phyloP scores from a whole-genome alignment of 2,797 vertebrate genomes.

The Enteromius mattozi region DNA sequence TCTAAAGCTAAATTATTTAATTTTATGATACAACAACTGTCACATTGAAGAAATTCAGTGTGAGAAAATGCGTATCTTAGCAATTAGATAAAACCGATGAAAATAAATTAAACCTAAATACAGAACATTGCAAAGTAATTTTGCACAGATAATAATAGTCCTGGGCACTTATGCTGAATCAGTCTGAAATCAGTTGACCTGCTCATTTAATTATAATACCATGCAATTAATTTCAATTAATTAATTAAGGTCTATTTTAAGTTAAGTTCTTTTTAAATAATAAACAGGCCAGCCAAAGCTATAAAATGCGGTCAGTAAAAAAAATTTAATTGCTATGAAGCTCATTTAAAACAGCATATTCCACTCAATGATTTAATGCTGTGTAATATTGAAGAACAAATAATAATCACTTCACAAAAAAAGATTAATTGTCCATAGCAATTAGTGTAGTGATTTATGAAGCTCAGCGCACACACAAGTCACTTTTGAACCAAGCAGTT shows the following conservation, averaged over 20 bases:
- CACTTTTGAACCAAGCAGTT: background rate
- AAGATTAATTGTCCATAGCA: background rate
- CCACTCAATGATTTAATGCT: background rate
- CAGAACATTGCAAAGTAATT: background rate
- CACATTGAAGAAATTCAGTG: background rate
- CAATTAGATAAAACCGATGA: background rate
- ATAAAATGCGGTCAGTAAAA: background rate
- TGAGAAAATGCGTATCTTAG: background rate
- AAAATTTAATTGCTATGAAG: background rate
- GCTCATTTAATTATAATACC: background rate
- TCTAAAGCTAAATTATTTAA: background rate
- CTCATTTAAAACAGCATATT: background rate
- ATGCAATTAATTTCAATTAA: too few species aligned
- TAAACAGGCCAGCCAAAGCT: background rate
- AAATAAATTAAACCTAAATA: background rate
- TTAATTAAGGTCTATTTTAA: background rate
- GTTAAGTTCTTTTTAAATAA: background rate
- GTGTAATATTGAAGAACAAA: background rate
- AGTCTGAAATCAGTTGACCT: background rate
- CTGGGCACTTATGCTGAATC: background rate
- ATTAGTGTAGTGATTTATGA: background rate
- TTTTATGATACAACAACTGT: background rate
- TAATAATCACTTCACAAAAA: background rate
- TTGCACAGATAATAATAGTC: background rate
- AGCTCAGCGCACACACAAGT: background rate